phyloP scores from a whole-genome alignment of 2,113 vertebrate genomes.

The Mustela nigripes region DNA sequence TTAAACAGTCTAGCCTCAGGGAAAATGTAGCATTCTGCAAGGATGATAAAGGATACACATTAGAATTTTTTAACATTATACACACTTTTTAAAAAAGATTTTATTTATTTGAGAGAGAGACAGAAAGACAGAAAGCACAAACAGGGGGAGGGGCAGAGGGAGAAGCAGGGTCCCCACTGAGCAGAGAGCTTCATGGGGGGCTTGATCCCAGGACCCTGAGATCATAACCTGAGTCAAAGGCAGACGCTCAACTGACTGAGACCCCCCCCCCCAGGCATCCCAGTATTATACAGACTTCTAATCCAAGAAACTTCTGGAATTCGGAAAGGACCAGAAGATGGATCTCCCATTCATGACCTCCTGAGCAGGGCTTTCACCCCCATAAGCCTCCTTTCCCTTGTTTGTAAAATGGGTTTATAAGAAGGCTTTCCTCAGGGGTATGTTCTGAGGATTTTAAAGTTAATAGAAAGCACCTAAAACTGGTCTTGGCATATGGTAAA shows the following conservation, averaged over 20 bases:
- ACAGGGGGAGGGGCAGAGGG: neutral
- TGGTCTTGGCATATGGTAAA: neutral
- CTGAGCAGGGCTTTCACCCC: neutral
- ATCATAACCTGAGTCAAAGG: neutral
- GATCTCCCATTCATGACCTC: neutral
- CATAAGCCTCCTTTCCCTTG: neutral
- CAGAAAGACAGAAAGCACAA: neutral
- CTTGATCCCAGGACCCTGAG: neutral
- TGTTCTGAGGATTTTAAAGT: neutral
- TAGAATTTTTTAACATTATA: neutral
- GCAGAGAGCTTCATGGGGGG: neutral
- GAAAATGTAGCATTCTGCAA: neutral
- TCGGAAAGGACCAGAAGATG: neutral
- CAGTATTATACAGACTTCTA: neutral
- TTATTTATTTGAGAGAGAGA: too few relatives aligned
- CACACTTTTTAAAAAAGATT: neutral
- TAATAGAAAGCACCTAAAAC: neutral
- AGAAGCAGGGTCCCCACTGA: neutral
- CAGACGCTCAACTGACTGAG: neutral
- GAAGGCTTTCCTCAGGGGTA: neutral
- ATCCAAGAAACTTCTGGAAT: conserved; percentile 7
- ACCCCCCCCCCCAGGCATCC: neutral
- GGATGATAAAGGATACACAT: neutral
- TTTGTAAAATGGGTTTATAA: neutral
- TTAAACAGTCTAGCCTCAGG: neutral